A percentile compares a stretch with the other conserved stretches of the same genome.
Evolutionary conservation across 2,888 invertebrate species (phyloP).

Genomic region (Sturmia bella): DNA sequence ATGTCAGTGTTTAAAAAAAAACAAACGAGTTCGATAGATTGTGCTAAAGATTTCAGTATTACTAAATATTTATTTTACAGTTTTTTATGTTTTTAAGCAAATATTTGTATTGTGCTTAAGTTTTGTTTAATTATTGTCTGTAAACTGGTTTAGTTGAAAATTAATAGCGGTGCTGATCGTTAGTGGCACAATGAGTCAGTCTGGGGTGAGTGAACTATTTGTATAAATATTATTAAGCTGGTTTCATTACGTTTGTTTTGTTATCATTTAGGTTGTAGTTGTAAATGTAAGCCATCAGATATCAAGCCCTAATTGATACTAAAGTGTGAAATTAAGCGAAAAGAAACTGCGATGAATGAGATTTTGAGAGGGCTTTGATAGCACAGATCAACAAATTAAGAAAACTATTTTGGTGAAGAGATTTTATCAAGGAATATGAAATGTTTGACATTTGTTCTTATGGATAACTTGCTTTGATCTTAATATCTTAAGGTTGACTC

Average conservation of each 20-base stretch:
- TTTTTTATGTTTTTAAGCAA: neutral
- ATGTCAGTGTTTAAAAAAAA: constrained; percentile 34
- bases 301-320: no score
- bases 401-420: no score
- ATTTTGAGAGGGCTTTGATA: no score
- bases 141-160: constrained; percentile 32
- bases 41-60: neutral
- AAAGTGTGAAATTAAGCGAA: no score
- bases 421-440: no score
- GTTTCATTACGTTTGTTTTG: constrained; percentile 28
- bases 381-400: no score
- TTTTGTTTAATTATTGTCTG: neutral
- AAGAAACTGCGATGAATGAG: no score
- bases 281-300: no score
- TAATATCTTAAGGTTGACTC: no score
- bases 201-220: constrained; percentile 43
- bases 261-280: no score
- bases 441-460: no score
- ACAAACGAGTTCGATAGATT: neutral
- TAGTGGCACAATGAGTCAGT: neutral
- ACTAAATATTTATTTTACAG: neutral
- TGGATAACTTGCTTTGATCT: no score
- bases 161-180: neutral
- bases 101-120: neutral
- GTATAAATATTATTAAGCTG: constrained; percentile 22